phyloP scores from a whole-genome alignment of 2,113 vertebrate genomes.

The Prionailurus bengalensis region DNA sequence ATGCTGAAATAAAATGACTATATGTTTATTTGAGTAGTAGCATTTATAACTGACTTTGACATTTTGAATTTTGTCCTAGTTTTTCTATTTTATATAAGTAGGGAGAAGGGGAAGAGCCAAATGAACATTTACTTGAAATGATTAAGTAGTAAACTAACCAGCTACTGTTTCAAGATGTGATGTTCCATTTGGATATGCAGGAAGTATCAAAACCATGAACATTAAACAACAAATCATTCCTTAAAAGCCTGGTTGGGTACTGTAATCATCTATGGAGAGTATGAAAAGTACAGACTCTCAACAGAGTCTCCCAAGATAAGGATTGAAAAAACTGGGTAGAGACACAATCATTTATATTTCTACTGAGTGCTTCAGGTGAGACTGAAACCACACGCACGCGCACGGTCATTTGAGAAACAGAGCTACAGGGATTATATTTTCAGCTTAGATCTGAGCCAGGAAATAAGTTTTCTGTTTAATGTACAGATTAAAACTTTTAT shows the following conservation, averaged over 20 bases:
- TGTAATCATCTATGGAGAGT: neutral
- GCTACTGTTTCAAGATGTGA: no score
- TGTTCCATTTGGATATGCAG: neutral
- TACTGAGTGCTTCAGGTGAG: neutral
- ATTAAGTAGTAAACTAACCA: neutral
- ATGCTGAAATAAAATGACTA: neutral
- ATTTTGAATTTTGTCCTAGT: neutral
- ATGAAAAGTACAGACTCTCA: neutral
- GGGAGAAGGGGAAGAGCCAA: neutral
- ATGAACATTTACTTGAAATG: neutral
- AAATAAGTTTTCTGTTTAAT: neutral
- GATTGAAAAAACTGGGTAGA: neutral
- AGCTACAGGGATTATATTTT: neutral
- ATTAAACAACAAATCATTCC: neutral
- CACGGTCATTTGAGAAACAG: neutral
- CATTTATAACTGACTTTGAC: neutral
- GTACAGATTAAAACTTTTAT: neutral
- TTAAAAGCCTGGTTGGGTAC: neutral
- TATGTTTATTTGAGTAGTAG: neutral
- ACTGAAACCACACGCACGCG: rapidly evolving
- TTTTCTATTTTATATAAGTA: neutral
- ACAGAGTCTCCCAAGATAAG: neutral
- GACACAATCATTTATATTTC: neutral
- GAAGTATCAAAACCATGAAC: neutral
- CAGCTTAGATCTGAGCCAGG: neutral